Conservation (phyloP, 2,888 invertebrate species). For the Scelioninae gen. 1 region DNA sequence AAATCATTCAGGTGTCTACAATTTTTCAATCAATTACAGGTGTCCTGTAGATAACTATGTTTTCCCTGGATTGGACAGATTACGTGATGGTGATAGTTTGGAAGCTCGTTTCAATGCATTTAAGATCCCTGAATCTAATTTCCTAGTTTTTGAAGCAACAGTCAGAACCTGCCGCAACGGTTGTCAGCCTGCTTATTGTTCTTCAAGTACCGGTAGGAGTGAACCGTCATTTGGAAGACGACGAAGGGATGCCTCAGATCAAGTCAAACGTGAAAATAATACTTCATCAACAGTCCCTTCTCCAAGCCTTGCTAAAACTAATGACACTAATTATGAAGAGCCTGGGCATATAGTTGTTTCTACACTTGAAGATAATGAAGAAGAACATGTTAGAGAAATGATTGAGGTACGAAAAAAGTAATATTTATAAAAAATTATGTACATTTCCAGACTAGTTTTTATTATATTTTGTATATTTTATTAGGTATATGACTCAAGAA, state of each 20-base stretch:
- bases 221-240: constrained; percentile 93
- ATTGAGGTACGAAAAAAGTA: constrained; percentile 88
- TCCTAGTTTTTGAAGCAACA: constrained; percentile 96
- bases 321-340: constrained; percentile 73
- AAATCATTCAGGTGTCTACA: neutral
- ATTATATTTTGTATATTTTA: neutral
- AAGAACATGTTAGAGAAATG: constrained; percentile 94
- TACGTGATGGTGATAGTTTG: constrained; percentile 93
- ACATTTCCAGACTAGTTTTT: no score
- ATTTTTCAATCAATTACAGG: no score
- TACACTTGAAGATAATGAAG: constrained; percentile 84
- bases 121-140: constrained; percentile 97
- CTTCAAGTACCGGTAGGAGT: constrained; percentile 89
- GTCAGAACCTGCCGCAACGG: constrained; percentile 95
- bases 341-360: constrained; percentile 76
- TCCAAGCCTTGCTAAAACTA: constrained; percentile 22
- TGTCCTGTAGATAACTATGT: constrained; percentile 96
- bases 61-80: constrained; percentile 94
- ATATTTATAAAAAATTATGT: neutral
- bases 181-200: constrained; percentile 95
- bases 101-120: constrained; percentile 97
- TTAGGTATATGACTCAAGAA: constrained; percentile 91
- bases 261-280: constrained; percentile 82
- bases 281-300: constrained; percentile 14
- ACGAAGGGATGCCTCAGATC: constrained; percentile 85